Base-by-base conservation (phyloP, 2,797 vertebrate genomes). In the Oreochromis mossambicus region DNA sequence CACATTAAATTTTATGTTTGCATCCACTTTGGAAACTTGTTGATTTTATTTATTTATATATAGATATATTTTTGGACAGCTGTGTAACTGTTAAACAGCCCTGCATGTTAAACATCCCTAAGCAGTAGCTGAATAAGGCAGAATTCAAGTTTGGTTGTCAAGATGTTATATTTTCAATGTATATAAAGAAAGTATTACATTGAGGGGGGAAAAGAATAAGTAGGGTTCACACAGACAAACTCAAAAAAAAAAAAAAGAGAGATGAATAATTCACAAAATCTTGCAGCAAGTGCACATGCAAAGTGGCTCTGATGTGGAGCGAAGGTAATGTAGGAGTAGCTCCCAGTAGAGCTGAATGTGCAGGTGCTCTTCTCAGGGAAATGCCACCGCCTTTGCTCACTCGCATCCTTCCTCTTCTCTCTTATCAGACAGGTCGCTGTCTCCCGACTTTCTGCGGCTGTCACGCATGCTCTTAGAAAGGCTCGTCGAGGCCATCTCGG, bases 231-330 rank as follows among this genome's bases (percentile, higher is more conserved):
- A 96, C 83, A 83, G 91, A 84, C 80, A 81, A 86, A 89, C 89
- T 90, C 88, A 52, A 32, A 70, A 92, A 92, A 24, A 92, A 92
- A 24, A 90, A 78, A 70, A 14, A 92, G 89, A 89, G 91, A 96
- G 96, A 98, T 98, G 97, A 99, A 99, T 99, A 98, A 99, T 99
- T 98, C 98, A 98, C 96, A 96, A 97, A 96, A 97, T 96, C 96
- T 85, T 83, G 83, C 56, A 24, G 88, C 83, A 24, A 86, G 80
- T 88, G 93, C 92, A 87, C 90, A 83, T 82, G 91, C 89, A 84
- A 85, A 2, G 75, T 29, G 77, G 89, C 97, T 97, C 96, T 97
- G 98, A 97, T 97, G 90, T 96, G 97, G 95, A 97, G 96, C 95
- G 96, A 95, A 97, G 96, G 97, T 96, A 97, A 96, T 95, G 96